Percentiles rank a stretch among this genome's conserved stretches.
These are phyloP conservation scores for Cheilosia variabilis DNA, from an alignment of 2,888 invertebrate species.

Conservation along the genomic window DNA sequence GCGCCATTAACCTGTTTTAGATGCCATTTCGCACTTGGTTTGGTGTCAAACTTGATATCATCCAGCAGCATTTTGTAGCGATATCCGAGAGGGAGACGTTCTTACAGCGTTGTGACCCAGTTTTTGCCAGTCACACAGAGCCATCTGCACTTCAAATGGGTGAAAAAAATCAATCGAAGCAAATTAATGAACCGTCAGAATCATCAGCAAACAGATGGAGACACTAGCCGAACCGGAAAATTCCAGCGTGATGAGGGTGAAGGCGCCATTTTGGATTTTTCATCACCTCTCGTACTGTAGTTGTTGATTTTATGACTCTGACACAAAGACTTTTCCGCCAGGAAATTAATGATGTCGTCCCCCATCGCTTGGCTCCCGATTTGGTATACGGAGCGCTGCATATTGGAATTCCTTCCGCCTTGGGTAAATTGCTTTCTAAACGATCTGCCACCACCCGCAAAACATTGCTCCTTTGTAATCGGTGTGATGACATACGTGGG, in stretches of 20 bases:
- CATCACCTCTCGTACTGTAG: slow-evolving; percentile 29
- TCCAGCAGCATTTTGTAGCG: not conserved
- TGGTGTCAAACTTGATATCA: slow-evolving; percentile 31
- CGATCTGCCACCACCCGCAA: slow-evolving; percentile 54
- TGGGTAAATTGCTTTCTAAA: slow-evolving; percentile 68
- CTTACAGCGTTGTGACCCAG: slow-evolving; percentile 14
- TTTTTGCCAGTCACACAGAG: slow-evolving; percentile 11
- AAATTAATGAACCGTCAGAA: slow-evolving; percentile 34
- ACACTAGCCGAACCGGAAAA: slow-evolving; percentile 22
- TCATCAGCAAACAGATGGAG: slow-evolving; percentile 19
- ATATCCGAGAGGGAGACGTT: not conserved
- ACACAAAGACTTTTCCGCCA: slow-evolving; percentile 30
- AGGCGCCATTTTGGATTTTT: slow-evolving; percentile 43
- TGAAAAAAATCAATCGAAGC: slow-evolving; percentile 4
- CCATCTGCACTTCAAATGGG: not conserved
- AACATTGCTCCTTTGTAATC: slow-evolving; percentile 42
- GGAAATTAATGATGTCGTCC: slow-evolving; percentile 56
- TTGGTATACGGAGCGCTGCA: not conserved
- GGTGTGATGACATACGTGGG: slow-evolving; percentile 66
- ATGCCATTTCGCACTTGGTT: slow-evolving; percentile 32
- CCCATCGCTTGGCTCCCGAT: not conserved
- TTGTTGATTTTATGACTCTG: slow-evolving; percentile 50
- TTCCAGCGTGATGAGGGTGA: too few species aligned
- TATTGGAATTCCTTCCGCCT: slow-evolving; percentile 30
- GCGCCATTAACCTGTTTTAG: slow-evolving; percentile 53